Conservation (phyloP, 2,113 vertebrate species). For the Buteo buteo region DNA sequence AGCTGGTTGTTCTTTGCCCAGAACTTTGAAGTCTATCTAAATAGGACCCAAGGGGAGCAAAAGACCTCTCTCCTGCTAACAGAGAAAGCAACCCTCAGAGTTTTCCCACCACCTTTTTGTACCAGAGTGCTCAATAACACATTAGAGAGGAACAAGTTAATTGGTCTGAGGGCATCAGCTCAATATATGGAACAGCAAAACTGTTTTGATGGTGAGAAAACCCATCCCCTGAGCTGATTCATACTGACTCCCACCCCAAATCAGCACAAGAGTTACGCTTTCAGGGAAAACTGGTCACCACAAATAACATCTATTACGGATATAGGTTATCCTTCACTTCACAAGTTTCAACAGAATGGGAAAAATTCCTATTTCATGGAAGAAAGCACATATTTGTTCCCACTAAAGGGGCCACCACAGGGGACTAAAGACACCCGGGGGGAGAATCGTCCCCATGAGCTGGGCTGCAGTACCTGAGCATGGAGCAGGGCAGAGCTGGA, state of each 20-base stretch:
- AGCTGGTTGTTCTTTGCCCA: background rate
- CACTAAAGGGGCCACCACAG: background rate
- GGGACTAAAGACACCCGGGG: background rate
- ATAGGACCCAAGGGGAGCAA: background rate
- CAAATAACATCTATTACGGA: background rate
- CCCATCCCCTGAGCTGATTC: background rate
- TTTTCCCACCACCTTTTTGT: background rate
- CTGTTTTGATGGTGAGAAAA: background rate
- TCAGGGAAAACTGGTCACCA: background rate
- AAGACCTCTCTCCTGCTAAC: background rate
- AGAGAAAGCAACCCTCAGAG: background rate
- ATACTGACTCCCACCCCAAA: background rate
- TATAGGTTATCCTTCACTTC: background rate
- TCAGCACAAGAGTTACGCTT: background rate
- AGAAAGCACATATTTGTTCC: background rate
- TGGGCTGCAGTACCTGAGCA: background rate
- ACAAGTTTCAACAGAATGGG: background rate
- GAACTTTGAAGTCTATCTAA: background rate
- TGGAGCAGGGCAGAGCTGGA: background rate
- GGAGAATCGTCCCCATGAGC: accelerated
- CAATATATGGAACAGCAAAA: background rate
- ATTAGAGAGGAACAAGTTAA: background rate
- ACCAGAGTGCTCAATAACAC: background rate
- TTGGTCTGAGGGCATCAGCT: background rate
- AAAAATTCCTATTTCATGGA: background rate